These are phyloP conservation scores for Centropyge bicolor DNA, from an alignment of 2,797 vertebrate species.

Conservation along the genomic window DNA sequence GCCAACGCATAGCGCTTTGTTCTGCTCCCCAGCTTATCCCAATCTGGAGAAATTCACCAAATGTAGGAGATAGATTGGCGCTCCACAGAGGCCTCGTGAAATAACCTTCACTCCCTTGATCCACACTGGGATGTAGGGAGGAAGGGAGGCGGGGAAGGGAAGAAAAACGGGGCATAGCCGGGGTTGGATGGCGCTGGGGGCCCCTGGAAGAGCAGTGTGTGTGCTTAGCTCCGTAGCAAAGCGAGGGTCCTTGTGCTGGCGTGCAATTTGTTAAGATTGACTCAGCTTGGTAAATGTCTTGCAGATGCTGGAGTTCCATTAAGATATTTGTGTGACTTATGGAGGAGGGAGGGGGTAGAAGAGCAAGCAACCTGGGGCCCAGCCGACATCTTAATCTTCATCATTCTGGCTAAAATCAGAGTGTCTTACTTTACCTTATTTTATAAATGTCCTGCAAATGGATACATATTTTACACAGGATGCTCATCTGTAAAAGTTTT, in stretches of 20 bases:
- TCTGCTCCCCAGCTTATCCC: constrained; percentile 88
- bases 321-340: constrained; percentile 80
- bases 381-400: constrained; percentile 16
- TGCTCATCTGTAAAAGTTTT: neutral
- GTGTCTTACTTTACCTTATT: neutral
- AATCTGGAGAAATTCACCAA: constrained; percentile 93
- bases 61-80: constrained; percentile 91
- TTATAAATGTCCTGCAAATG: constrained; percentile 31
- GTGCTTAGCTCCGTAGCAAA: constrained; percentile 89
- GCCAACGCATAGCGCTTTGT: constrained; percentile 87
- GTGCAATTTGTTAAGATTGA: constrained; percentile 89
- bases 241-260: constrained; percentile 84
- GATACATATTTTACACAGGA: constrained; percentile 1
- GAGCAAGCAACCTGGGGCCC: neutral
- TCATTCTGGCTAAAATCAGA: neutral
- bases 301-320: constrained; percentile 86
- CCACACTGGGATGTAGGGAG: constrained; percentile 84
- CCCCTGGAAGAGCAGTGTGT: constrained; percentile 81
- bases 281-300: constrained; percentile 89
- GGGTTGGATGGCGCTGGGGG: constrained; percentile 81
- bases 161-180: constrained; percentile 14
- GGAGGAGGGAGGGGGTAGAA: constrained; percentile 56
- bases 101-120: constrained; percentile 90
- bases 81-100: constrained; percentile 89
- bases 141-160: constrained; percentile 3